These are phyloP conservation scores for Sinodicranocentrus sp. DNA, from an alignment of 2,888 invertebrate genomes.

Conservation along the genomic window DNA sequence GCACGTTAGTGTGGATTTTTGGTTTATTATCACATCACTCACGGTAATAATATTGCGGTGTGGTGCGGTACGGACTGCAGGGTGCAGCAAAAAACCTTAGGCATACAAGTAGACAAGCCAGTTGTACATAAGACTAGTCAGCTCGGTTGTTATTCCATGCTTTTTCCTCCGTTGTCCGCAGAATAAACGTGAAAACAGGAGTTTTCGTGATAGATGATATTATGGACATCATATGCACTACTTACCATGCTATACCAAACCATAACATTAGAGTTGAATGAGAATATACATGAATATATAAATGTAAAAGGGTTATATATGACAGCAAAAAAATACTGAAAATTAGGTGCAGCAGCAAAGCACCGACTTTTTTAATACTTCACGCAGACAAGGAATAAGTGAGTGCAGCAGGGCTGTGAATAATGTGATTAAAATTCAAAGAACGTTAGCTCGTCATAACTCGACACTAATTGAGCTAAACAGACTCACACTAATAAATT, in stretches of 20 bases:
- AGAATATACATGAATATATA: neutral
- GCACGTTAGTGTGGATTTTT: slow-evolving; percentile 57
- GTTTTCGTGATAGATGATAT: slow-evolving; percentile 21
- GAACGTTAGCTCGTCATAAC: slow-evolving; percentile 76
- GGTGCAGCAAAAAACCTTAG: slow-evolving; percentile 24
- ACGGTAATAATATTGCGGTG: slow-evolving; percentile 27
- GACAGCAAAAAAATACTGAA: slow-evolving; percentile 42
- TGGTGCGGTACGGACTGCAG: slow-evolving; percentile 41
- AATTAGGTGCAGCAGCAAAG: slow-evolving; percentile 52
- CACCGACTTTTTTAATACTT: slow-evolving; percentile 10
- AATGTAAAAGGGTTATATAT: neutral
- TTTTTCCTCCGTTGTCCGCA: neutral
- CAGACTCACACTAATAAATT: slow-evolving; percentile 76
- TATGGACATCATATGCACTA: neutral
- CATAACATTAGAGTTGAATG: no score
- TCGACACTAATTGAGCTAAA: slow-evolving; percentile 76
- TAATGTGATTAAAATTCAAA: slow-evolving; percentile 74
- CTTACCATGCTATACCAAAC: neutral
- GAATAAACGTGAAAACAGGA: slow-evolving; percentile 2
- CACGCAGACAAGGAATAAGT: no score
- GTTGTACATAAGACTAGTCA: neutral
- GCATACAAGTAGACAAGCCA: slow-evolving; percentile 2
- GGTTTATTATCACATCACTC: slow-evolving; percentile 56
- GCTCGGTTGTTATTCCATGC: neutral
- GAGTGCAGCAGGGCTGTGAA: slow-evolving; percentile 43